Evolutionary conservation across 2,888 invertebrate genomes (phyloP), one percentile per base, ranked within the genome.

Genomic region (Vannuccia rotundouncinata): DNA sequence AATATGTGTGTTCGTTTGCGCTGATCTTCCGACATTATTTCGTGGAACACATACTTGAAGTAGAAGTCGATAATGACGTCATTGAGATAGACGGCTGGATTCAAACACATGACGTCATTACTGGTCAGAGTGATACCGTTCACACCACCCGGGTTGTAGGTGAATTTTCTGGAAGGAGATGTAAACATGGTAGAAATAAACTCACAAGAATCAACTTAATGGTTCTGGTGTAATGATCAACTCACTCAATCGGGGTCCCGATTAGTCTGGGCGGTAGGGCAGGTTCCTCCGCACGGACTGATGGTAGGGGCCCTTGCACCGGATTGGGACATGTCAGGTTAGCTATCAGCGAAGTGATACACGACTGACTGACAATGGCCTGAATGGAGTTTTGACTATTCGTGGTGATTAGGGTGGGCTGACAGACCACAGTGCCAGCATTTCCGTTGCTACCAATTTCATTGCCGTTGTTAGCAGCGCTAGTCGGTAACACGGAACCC

Each of bases 51-150:
- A 29, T 81, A 81, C 90, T 94, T 94, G 82, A 98, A 90, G 90
- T 96, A 98, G 89, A 98, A 98, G 88, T 97, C 97, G 84, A 98
- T 95, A 81, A 98, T 96, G 83, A 94, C 94, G 89, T 98, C 98
- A 88, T 98, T 99, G 80, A 98, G 90, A 90, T 96, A 97, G 85
- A 94, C 94, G 89, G 95, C 95, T 85, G 93, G 92, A 13, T 93
- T 94, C 82, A 97, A 90, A 88, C 95, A 95, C 88, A 92, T 91
- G 85, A 94, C 93, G 88, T 97, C 96, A 89, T 95, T 94, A n/a
- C 93, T 94, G 83, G 94, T 95, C 66, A 96, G 93, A 17, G 93
- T 91, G 84, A 95, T 93, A 17, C 94, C 93, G 81, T 94, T 22
- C 1, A 66, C 31, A 22, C 73, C 73, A 29, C 27, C 27, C 1